Percentiles rank a stretch among this genome's conserved stretches.
These are phyloP conservation scores for Ostrea denselamellosa DNA, from an alignment of 1,140 invertebrate species.

Conservation along the genomic window DNA sequence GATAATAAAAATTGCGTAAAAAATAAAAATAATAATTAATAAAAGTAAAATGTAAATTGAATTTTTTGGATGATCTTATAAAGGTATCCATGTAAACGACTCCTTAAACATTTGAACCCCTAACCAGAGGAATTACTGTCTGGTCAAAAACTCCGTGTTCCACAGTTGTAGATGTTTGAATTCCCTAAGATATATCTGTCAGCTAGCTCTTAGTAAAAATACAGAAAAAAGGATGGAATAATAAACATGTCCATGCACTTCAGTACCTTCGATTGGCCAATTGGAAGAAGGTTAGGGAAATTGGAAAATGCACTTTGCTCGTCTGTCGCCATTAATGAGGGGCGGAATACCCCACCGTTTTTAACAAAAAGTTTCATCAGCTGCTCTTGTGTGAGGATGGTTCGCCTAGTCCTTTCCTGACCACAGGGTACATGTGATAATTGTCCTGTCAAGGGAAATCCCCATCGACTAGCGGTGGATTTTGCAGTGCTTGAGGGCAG, in stretches of 20 bases:
- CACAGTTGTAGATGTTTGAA: too few species aligned
- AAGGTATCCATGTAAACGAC: too few species aligned
- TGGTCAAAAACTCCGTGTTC: too few species aligned
- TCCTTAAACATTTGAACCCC: too few species aligned
- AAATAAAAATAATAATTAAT: too few species aligned
- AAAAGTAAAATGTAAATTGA: too few species aligned
- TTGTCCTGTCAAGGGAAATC: neutral
- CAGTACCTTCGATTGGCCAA: neutral
- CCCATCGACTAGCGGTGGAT: neutral
- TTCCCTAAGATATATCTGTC: too few species aligned
- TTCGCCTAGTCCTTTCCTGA: neutral
- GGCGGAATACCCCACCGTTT: neutral
- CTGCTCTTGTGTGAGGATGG: neutral
- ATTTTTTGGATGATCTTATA: too few species aligned
- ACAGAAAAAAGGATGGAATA: too few species aligned
- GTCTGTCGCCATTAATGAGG: constrained; percentile 1
- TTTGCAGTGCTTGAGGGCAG: neutral
- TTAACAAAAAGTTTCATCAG: neutral
- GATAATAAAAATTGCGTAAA: too few species aligned
- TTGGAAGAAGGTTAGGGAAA: constrained; percentile 20
- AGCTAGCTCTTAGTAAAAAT: too few species aligned
- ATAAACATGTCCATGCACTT: neutral
- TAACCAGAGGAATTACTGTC: too few species aligned
- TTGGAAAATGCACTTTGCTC: constrained; percentile 10
- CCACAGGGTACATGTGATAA: neutral